phyloP scores from a whole-genome alignment of 2,888 invertebrate genomes.

The Temnothorax unifasciatus region DNA sequence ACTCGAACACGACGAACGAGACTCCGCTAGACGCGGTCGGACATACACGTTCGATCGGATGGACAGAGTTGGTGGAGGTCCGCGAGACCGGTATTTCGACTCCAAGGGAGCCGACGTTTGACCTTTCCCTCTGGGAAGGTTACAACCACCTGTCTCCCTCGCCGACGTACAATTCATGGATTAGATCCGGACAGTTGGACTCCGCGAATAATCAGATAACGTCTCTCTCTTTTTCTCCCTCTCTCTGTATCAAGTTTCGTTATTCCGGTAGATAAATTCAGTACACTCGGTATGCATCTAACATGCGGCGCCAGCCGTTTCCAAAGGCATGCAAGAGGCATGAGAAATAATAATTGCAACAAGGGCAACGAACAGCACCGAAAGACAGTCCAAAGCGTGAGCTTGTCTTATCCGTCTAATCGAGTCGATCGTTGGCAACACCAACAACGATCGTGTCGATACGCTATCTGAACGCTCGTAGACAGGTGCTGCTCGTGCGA shows the following conservation, averaged over 20 bases:
- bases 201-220: conserved; percentile 66
- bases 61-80: conserved; percentile 31
- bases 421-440: conserved; percentile 47
- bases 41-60: conserved; percentile 54
- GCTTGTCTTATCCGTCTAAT: background rate
- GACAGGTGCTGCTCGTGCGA: conserved; percentile 52
- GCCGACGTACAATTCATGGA: conserved; percentile 51
- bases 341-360: conserved; percentile 47
- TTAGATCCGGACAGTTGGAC: conserved; percentile 57
- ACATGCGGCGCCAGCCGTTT: background rate
- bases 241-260: conserved; percentile 59
- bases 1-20: conserved; percentile 73
- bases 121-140: conserved; percentile 68
- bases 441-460: conserved; percentile 57
- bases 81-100: conserved; percentile 44
- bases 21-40: conserved; percentile 69
- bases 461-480: conserved; percentile 58
- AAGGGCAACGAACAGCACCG: background rate
- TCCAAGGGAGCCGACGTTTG: conserved; percentile 66
- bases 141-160: conserved; percentile 49
- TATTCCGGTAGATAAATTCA: conserved; percentile 41
- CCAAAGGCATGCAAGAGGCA: conserved; percentile 16
- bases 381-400: background rate
- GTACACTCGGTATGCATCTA: background rate
- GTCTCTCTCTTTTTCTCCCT: background rate